Conservation (phyloP, 2,113 vertebrate species). For the Oreocharis arfaki region DNA sequence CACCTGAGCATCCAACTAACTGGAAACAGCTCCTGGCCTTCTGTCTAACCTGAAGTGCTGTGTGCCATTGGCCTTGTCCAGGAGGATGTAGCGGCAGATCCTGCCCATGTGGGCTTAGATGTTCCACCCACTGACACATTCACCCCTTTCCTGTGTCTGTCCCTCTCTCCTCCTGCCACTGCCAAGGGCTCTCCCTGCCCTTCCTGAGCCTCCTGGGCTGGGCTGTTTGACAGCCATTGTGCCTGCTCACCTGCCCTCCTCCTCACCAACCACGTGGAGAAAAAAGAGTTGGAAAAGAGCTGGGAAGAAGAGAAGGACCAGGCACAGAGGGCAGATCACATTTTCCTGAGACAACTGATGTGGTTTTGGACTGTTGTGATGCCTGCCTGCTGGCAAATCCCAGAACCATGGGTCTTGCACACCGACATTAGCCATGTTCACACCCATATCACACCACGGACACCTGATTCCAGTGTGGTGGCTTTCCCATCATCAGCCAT, state of each 20-base stretch:
- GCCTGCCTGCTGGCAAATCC: background rate
- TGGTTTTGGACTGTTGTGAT: background rate
- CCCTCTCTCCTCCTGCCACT: background rate
- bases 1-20: background rate
- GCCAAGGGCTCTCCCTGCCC: background rate
- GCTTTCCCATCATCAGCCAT: rapidly evolving
- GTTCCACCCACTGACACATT: background rate
- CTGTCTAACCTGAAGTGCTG: background rate
- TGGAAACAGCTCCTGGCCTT: background rate
- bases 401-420: background rate
- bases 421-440: rapidly evolving
- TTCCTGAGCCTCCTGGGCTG: background rate
- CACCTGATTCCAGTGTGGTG: background rate
- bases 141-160: background rate
- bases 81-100: background rate
- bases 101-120: background rate
- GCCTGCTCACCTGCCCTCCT: background rate
- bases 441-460: background rate
- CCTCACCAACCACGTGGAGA: rapidly evolving
- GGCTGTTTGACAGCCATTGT: background rate
- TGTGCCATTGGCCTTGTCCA: background rate
- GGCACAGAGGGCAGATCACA: background rate
- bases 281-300: background rate
- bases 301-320: background rate
- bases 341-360: background rate